A percentile compares a stretch with the other conserved stretches of the same genome.
phyloP scores from a whole-genome alignment of 2,113 vertebrate genomes.

The Rhinoderma darwinii region DNA sequence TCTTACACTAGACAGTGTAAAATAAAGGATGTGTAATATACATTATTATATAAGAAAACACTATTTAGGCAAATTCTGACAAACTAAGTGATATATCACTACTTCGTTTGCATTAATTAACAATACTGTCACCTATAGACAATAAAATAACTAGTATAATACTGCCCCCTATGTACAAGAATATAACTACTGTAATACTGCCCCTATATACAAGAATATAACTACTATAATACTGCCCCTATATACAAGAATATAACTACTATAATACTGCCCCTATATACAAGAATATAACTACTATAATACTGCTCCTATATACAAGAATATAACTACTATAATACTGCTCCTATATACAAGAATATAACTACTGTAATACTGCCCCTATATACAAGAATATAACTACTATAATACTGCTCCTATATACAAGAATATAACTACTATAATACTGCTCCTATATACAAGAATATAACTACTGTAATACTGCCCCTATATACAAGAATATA shows the following conservation, averaged over 20 bases:
- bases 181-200: not conserved
- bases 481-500: too few species aligned
- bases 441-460: too few species aligned
- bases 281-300: too few species aligned
- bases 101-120: not conserved
- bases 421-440: too few species aligned
- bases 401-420: too few species aligned
- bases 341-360: too few species aligned
- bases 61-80: not conserved
- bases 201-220: not conserved
- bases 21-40: not conserved
- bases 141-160: constrained; percentile 9
- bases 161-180: not conserved
- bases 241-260: constrained; percentile 16
- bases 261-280: constrained; percentile 3
- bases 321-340: too few species aligned
- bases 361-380: too few species aligned
- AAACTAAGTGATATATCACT: not conserved
- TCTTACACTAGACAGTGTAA: not conserved
- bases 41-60: not conserved
- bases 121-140: not conserved
- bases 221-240: constrained; percentile 10
- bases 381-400: too few species aligned
- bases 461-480: too few species aligned
- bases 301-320: too few species aligned